These are phyloP conservation scores for Acanthurus lineatus DNA, from an alignment of 2,797 vertebrate species.

Conservation along the genomic window DNA sequence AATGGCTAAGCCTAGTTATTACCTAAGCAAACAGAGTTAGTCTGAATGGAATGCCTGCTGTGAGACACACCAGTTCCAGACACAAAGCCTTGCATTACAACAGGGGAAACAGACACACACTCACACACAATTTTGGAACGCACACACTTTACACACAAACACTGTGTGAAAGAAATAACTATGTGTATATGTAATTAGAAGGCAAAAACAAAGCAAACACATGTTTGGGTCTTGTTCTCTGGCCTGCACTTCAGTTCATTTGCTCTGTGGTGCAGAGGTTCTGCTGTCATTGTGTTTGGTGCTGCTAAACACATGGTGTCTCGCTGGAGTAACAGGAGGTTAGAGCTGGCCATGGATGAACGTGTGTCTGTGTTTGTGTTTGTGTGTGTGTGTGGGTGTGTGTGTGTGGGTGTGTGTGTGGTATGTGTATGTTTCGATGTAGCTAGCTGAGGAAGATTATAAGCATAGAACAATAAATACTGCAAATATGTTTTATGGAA, in stretches of 20 bases:
- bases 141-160: conserved; percentile 47
- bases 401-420: conserved; percentile 19
- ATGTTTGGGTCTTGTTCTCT: conserved; percentile 78
- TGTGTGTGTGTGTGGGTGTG: conserved; percentile 19
- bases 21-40: conserved; percentile 74
- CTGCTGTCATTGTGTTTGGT: conserved; percentile 67
- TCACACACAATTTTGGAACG: conserved; percentile 15
- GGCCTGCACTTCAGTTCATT: conserved; percentile 69
- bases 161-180: conserved; percentile 72
- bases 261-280: conserved; percentile 63
- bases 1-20: conserved; percentile 76
- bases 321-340: conserved; percentile 39
- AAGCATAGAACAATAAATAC: conserved; percentile 39
- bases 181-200: conserved; percentile 83
- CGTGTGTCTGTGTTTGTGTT: conserved; percentile 26
- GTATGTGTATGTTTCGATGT: conserved; percentile 10
- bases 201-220: conserved; percentile 80
- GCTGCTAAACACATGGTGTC: conserved; percentile 74
- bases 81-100: conserved; percentile 66
- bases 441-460: conserved; percentile 27
- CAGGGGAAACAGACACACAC: conserved; percentile 37
- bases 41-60: conserved; percentile 76
- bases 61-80: conserved; percentile 72
- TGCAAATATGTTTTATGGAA: conserved; percentile 43
- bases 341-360: conserved; percentile 39